Conservation (phyloP, 2,888 invertebrate species). For the Tromatobia lineatoria region DNA sequence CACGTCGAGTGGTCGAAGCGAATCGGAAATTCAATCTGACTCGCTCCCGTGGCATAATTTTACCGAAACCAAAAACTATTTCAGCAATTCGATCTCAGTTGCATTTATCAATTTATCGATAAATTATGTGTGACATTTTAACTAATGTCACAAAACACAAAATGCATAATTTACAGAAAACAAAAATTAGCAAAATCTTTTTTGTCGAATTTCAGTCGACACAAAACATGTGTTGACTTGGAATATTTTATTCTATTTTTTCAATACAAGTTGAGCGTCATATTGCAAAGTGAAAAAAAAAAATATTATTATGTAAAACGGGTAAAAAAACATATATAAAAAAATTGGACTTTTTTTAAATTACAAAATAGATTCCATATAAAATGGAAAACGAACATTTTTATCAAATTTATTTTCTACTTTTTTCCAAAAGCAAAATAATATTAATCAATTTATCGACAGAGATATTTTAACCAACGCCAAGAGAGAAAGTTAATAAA, state of each 20-base stretch:
- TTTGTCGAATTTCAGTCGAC: too few species aligned
- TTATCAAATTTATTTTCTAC: neutral
- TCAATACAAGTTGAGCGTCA: too few species aligned
- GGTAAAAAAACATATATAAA: neutral
- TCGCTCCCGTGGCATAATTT: neutral
- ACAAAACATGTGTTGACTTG: too few species aligned
- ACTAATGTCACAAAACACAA: neutral
- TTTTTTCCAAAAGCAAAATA: too few species aligned
- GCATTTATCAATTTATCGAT: neutral
- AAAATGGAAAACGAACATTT: neutral
- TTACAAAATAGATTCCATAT: neutral
- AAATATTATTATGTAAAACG: neutral
- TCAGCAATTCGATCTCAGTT: neutral
- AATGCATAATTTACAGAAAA: too few species aligned
- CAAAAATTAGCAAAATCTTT: too few species aligned
- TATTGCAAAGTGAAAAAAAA: too few species aligned
- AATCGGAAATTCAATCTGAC: conserved; percentile 22
- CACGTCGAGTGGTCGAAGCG: conserved; percentile 9
- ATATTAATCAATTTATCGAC: too few species aligned
- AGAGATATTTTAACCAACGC: too few species aligned
- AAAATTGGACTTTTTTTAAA: neutral
- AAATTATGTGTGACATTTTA: neutral
- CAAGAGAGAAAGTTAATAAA: too few species aligned
- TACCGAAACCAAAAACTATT: neutral
- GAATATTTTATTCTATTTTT: too few species aligned